Conservation (phyloP, 2,797 vertebrate genomes). For the Thaleichthys pacificus region DNA sequence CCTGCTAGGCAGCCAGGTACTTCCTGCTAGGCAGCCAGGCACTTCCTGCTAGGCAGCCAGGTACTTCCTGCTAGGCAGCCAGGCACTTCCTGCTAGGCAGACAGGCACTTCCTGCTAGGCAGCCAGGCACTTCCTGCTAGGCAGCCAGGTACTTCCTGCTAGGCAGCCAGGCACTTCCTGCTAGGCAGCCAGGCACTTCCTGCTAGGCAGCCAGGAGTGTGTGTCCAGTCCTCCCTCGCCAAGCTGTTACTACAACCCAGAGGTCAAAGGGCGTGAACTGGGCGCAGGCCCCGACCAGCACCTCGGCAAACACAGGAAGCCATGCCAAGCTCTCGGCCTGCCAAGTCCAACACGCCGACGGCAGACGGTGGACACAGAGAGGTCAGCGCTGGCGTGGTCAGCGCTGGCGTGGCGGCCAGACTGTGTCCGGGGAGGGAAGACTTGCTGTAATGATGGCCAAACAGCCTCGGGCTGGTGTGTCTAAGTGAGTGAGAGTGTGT, state of each 20-base stretch:
- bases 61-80: conserved; percentile 6
- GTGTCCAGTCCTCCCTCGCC: conserved; percentile 44
- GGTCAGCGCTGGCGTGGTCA: conserved; percentile 53
- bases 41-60: conserved; percentile 10
- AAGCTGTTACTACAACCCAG: conserved; percentile 47
- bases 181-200: conserved; percentile 53
- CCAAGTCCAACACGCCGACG: conserved; percentile 64
- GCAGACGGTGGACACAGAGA: conserved; percentile 57
- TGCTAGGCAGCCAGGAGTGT: conserved; percentile 40
- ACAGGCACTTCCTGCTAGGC: too few relatives aligned
- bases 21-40: too few relatives aligned
- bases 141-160: conserved; percentile 65
- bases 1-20: too few relatives aligned
- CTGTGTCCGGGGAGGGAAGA: conserved; percentile 63
- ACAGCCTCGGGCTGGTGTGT: conserved; percentile 62
- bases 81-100: too few relatives aligned
- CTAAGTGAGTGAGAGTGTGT: neutral
- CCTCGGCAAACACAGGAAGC: conserved; percentile 24
- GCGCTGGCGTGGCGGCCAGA: conserved; percentile 56
- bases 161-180: too few relatives aligned
- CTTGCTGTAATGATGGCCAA: conserved; percentile 63
- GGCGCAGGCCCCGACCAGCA: conserved; percentile 46
- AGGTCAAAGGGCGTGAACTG: conserved; percentile 65
- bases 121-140: too few relatives aligned
- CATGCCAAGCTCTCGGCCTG: conserved; percentile 29